A percentile compares a stretch with the other conserved stretches of the same genome.
Conservation (phyloP, 2,888 invertebrate genomes). For the Gnatocerus cornutus region DNA sequence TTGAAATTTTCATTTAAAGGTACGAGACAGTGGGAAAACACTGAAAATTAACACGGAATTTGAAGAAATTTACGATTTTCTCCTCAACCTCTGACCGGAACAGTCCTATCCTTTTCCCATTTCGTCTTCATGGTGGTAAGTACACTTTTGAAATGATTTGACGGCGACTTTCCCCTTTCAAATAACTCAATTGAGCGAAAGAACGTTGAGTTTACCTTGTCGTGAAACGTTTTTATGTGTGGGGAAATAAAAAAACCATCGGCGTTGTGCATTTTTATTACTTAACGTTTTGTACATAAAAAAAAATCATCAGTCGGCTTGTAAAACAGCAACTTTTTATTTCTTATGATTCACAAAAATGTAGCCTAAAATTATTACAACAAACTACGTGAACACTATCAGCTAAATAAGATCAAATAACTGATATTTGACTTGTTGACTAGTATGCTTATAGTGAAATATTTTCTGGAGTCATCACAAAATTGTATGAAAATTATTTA, state of each 20-base stretch:
- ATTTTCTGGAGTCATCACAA: slow-evolving; percentile 33
- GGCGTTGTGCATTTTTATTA: slow-evolving; percentile 45
- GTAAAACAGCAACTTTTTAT: slow-evolving; percentile 37
- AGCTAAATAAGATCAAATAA: slow-evolving; percentile 39
- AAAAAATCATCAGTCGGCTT: slow-evolving; percentile 47
- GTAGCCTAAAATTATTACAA: slow-evolving; percentile 38
- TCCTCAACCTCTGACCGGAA: too few species aligned
- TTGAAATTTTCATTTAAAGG: too few species aligned
- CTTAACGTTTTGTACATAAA: slow-evolving; percentile 48
- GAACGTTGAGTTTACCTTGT: background rate
- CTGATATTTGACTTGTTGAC: slow-evolving; percentile 31
- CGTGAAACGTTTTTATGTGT: background rate
- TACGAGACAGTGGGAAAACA: too few species aligned
- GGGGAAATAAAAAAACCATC: slow-evolving; percentile 11
- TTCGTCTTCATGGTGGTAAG: too few species aligned
- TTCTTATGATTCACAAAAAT: slow-evolving; percentile 32
- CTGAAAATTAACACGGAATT: too few species aligned
- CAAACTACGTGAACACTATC: slow-evolving; percentile 33
- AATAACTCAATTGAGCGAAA: too few species aligned
- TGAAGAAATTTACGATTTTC: too few species aligned
- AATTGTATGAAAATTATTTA: slow-evolving; percentile 32
- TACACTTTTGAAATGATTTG: too few species aligned
- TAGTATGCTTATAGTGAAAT: slow-evolving; percentile 41
- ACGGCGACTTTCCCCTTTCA: too few species aligned
- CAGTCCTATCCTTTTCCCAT: too few species aligned